Percentiles rank a stretch among this genome's conserved stretches.
phyloP scores from a whole-genome alignment of 2,113 vertebrate genomes.

The Chrysochloris asiatica region DNA sequence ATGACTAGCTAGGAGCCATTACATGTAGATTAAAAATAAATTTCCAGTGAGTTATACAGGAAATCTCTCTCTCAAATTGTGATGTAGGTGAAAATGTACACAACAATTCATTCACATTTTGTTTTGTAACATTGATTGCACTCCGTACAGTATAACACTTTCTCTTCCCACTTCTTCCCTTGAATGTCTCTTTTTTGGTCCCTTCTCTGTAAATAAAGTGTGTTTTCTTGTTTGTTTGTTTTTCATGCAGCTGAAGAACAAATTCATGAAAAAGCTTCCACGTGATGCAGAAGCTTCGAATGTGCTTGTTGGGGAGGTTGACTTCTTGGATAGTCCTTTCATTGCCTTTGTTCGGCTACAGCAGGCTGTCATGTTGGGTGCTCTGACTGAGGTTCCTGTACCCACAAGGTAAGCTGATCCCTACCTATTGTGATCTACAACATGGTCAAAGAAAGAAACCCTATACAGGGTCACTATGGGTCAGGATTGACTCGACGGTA shows the following conservation, averaged over 20 bases:
- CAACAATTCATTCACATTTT: too few species aligned
- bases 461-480: background rate
- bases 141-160: too few species aligned
- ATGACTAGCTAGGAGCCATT: background rate
- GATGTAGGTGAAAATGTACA: too few species aligned
- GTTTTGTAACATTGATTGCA: too few species aligned
- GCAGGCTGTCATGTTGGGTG: constrained; percentile 97
- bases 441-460: background rate
- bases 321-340: constrained; percentile 95
- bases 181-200: background rate
- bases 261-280: constrained; percentile 99
- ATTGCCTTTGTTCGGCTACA: constrained; percentile 97
- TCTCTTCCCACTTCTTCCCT: too few species aligned
- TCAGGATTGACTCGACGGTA: too few species aligned
- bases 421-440: background rate
- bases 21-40: background rate
- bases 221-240: constrained; percentile 60
- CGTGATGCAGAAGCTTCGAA: constrained; percentile 98
- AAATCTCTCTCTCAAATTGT: background rate
- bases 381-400: constrained; percentile 96
- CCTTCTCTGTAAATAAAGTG: constrained; percentile 35
- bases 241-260: constrained; percentile 93
- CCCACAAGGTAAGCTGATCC: constrained; percentile 91
- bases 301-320: constrained; percentile 96
- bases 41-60: background rate